Base-by-base conservation (phyloP, 2,113 vertebrate species). In the Alethe castanea region DNA sequence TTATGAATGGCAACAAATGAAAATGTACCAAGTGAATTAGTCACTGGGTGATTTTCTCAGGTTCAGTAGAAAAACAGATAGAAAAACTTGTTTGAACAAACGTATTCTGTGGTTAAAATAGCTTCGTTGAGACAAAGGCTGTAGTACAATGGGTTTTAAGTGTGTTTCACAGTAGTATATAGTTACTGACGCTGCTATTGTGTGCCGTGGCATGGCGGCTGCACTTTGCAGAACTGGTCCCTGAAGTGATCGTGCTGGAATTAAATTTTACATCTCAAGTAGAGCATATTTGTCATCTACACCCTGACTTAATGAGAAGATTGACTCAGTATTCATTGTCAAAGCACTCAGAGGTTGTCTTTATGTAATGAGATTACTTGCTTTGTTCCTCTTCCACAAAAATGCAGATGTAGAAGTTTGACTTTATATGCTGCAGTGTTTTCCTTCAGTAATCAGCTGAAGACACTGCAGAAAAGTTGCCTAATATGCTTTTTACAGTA, bases 311-410 rank as follows among this genome's bases (percentile, higher is more conserved):
- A 85, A 64, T 87, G 70, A 53, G 36, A 67, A 72, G 57, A 67
- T 78, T 94, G 89, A 89, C 52, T 85, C 65, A 57, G n/a, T 79
- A 35, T 50, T 81, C 50, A 48, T 84, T 89, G 72, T 77, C 73
- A 94, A 42, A 81, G 57, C n/a, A 81, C 28, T 87, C 38, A 57
- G 23, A 91, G 33, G 14, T 35, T 85, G 66, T 67, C 81, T 95
- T 91, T 56, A 19, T 19, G 28, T 48, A 67, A 64, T 40, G 20
- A 67, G 24, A 65, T 86, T 79, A 54, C 48, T 67, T 81, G 5
- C 81, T 95, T 95, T 94, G 78, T 88, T 92, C 53, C 42, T 71
- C 12, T 85, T 92, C 65, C 53, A 67, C 47, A 53, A 89, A 95
- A 91, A 85, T 69, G 19, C 8, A 19, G n/a, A 38, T 35, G 40